Evolutionary conservation across 2,797 vertebrate species (phyloP), one percentile per base, ranked within the genome.

Genomic region (Myotis daubentonii): DNA sequence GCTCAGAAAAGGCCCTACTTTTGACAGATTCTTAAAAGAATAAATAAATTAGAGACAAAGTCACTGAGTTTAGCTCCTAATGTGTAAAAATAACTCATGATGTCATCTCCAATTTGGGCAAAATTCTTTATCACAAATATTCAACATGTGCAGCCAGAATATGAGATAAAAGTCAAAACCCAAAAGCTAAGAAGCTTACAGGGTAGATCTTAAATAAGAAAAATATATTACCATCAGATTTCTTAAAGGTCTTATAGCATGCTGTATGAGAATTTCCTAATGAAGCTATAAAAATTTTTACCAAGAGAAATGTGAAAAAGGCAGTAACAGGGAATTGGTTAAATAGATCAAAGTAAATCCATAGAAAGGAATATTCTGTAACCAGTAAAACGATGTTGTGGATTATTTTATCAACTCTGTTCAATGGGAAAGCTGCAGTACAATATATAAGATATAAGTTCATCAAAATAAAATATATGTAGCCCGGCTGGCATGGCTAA

Each of bases 31-130:
- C 79, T 81, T 8, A 65, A 65, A 76, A 91, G 72, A 87, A 65
- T 44, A 44, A 44, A 44, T 44, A 93, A 74, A 83, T 57, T 11
- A 85, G 49, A 90, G 28, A 68, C 33, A 95, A 94, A 90, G 65
- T 62, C 65, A 25, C 36, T 70, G 60, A 84, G 51, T 60, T 96
- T 81, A 85, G 60, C 51, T 90, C 28, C 17, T 70, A 75, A 71
- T n/a, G 41, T 47, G 53, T 90, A 93, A 92, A 95, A 95, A 97
- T 90, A 96, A 78, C 72, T 83, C 79, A 79, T 79, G 74, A 78
- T 53, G 47, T 93, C 65, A 95, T 16, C 68, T 79, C 70, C 70
- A 88, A 82, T n/a, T 81, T 76, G 60, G 68, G 91, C 49, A 90
- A 90, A 82, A 91, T 84, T 84, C 71, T 79, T 94, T 78, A 92